Percentiles rank a stretch among this genome's conserved stretches.
phyloP scores from a whole-genome alignment of 2,113 vertebrate species.

The Callipepla squamata region DNA sequence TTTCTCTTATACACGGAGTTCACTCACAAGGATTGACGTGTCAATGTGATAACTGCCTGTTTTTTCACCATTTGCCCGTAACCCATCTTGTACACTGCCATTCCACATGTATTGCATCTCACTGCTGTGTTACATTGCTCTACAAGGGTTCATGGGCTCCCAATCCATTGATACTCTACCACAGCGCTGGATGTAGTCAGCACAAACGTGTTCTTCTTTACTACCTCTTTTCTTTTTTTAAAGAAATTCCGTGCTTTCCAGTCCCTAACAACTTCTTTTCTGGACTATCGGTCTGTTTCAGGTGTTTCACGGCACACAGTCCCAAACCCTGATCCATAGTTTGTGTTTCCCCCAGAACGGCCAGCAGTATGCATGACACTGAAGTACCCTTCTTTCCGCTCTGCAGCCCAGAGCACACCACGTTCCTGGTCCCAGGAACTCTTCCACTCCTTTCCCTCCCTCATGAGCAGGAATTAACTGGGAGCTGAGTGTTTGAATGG shows the following conservation, averaged over 20 bases:
- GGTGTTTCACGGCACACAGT: not conserved
- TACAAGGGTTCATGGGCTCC: not conserved
- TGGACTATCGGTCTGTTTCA: not conserved
- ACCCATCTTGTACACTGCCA: not conserved
- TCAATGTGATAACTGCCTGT: not conserved
- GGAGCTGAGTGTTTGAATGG: not conserved
- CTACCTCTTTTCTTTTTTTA: not conserved
- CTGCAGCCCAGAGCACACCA: not conserved
- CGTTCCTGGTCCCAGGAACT: not conserved
- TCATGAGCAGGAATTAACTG: not conserved
- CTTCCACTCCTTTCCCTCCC: not conserved
- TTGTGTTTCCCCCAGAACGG: not conserved
- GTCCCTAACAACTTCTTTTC: not conserved
- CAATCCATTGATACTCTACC: not conserved
- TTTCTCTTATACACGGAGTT: not conserved
- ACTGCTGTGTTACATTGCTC: not conserved
- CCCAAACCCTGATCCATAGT: not conserved
- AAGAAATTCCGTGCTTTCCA: not conserved
- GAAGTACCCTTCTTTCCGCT: not conserved
- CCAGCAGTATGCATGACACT: not conserved
- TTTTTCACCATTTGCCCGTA: not conserved
- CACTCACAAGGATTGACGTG: not conserved
- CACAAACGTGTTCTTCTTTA: not conserved
- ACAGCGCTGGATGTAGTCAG: not conserved
- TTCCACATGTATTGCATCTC: not conserved